Evolutionary conservation across 2,888 invertebrate genomes (phyloP).

Genomic region (Subacronicta megacephala): DNA sequence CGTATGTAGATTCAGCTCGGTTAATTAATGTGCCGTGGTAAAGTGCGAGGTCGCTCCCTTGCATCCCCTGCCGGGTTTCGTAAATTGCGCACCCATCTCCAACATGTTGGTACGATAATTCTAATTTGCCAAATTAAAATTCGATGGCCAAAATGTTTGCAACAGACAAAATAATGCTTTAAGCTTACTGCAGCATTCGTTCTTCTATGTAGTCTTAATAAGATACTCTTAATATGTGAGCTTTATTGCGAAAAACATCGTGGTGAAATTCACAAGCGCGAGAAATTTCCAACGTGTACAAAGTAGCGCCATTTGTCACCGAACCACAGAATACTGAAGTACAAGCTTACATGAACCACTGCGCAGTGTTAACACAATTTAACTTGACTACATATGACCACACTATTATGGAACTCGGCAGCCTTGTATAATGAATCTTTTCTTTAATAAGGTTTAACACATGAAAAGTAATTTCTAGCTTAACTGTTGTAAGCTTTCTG

Average conservation of each 20-base stretch:
- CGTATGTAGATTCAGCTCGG: conserved; percentile 86
- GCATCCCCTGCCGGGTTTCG: conserved; percentile 78
- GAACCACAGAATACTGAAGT: conserved; percentile 58
- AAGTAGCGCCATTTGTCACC: conserved; percentile 63
- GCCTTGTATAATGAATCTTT: conserved; percentile 18
- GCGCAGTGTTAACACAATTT: conserved; percentile 61
- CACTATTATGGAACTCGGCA: conserved; percentile 48
- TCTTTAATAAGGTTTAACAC: conserved; percentile 1
- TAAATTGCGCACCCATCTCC: conserved; percentile 86
- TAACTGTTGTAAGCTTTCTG: not conserved
- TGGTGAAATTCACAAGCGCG: conserved; percentile 46
- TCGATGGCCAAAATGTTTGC: conserved; percentile 66
- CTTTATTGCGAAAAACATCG: conserved; percentile 34
- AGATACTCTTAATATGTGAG: conserved; percentile 18
- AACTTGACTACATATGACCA: conserved; percentile 57
- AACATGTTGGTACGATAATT: conserved; percentile 75
- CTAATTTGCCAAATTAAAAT: conserved; percentile 82
- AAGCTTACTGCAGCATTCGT: conserved; percentile 28
- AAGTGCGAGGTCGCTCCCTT: conserved; percentile 82
- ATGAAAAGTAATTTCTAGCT: not conserved
- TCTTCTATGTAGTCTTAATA: conserved; percentile 4
- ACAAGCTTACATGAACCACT: conserved; percentile 58
- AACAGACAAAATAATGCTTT: conserved; percentile 31
- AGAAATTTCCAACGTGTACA: conserved; percentile 60
- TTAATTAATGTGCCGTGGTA: conserved; percentile 88